phyloP scores from a whole-genome alignment of 2,888 invertebrate species.

The Leptinotarsa haldemani region DNA sequence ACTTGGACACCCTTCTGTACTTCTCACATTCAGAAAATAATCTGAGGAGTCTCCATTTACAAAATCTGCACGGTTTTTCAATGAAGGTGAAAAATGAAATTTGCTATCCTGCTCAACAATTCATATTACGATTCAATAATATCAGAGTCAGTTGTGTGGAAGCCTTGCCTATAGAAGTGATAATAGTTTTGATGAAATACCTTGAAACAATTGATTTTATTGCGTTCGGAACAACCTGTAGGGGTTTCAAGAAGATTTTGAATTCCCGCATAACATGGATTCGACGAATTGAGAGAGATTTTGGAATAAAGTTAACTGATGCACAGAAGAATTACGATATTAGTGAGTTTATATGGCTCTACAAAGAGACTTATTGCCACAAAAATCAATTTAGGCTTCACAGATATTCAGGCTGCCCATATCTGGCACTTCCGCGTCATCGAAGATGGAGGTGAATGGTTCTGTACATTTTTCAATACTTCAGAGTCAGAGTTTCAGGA shows the following conservation, averaged over 20 bases:
- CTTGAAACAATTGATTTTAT: slow-evolving; percentile 49
- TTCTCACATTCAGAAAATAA: slow-evolving; percentile 49
- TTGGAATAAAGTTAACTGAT: slow-evolving; percentile 15
- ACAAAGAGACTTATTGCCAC: slow-evolving; percentile 25
- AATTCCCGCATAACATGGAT: slow-evolving; percentile 48
- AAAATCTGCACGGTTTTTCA: slow-evolving; percentile 59
- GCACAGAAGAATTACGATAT: slow-evolving; percentile 18
- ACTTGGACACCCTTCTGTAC: slow-evolving; percentile 59
- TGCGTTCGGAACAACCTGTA: slow-evolving; percentile 52
- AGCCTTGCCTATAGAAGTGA: slow-evolving; percentile 64
- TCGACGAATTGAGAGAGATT: slow-evolving; percentile 38
- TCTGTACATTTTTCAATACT: too few relatives aligned
- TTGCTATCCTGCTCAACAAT: slow-evolving; percentile 56
- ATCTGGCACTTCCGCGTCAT: too few relatives aligned
- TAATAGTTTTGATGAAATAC: slow-evolving; percentile 55
- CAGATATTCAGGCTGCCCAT: too few relatives aligned
- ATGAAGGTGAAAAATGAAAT: slow-evolving; percentile 58
- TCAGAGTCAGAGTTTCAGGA: too few relatives aligned
- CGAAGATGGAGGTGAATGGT: too few relatives aligned
- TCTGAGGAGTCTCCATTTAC: slow-evolving; percentile 49
- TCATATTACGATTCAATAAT: slow-evolving; percentile 41
- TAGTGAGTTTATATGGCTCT: slow-evolving; percentile 39
- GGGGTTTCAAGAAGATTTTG: slow-evolving; percentile 51
- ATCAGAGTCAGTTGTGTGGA: slow-evolving; percentile 55
- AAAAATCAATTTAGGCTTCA: too few relatives aligned